Conservation (phyloP, 2,888 invertebrate genomes). For the Clostera curtula region DNA sequence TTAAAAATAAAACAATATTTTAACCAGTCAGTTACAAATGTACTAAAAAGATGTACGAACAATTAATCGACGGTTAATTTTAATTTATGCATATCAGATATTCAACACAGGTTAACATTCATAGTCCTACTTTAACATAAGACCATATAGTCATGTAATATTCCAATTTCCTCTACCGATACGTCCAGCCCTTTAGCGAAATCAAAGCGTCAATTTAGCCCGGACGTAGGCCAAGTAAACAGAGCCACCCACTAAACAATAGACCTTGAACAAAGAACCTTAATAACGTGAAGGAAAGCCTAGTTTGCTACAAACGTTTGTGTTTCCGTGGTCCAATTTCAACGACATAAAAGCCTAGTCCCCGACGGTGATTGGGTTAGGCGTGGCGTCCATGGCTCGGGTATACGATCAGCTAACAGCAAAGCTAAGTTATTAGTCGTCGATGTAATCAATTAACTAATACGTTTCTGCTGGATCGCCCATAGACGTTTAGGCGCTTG, state of each 20-base stretch:
- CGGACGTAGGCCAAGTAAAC: conserved; percentile 35
- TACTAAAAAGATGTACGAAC: no score
- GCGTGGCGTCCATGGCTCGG: conserved; percentile 49
- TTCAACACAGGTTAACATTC: no score
- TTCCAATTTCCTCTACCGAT: not conserved
- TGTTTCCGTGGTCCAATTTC: conserved; percentile 54
- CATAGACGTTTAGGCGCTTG: conserved; percentile 20
- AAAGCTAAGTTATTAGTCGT: conserved; percentile 29
- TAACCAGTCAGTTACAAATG: no score
- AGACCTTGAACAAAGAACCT: conserved; percentile 20
- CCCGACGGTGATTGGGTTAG: conserved; percentile 55
- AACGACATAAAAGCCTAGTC: conserved; percentile 52
- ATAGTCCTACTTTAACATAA: no score
- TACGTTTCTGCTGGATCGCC: conserved; percentile 30
- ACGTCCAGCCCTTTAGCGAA: conserved; percentile 22
- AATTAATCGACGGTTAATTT: no score
- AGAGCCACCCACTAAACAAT: conserved; percentile 38
- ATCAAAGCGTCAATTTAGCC: conserved; percentile 40
- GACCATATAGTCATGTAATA: no score
- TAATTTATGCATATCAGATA: no score
- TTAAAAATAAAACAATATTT: no score
- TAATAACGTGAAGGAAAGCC: conserved; percentile 24
- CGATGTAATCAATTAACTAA: conserved; percentile 35
- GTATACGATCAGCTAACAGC: conserved; percentile 44
- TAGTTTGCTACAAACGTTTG: conserved; percentile 28